Conservation (phyloP, 2,113 vertebrate species). For the Abramis brama region DNA sequence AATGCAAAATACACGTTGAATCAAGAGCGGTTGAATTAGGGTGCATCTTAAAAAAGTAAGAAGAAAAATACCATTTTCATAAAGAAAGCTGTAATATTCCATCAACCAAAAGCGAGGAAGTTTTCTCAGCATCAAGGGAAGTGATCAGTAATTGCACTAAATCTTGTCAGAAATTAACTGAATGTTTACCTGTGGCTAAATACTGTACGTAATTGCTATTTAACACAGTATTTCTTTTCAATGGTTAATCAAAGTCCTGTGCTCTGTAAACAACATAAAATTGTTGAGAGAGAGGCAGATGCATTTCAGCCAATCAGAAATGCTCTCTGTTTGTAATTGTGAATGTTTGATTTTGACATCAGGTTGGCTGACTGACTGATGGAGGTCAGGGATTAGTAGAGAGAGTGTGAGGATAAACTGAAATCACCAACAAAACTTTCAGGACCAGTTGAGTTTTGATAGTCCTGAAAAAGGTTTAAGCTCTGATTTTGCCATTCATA, state of each 20-base stretch:
- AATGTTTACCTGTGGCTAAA: not conserved
- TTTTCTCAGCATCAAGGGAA: not conserved
- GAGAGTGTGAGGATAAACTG: not conserved
- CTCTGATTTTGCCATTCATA: conserved; percentile 28
- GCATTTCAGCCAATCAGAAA: not conserved
- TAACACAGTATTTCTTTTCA: not conserved
- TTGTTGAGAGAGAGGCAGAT: not conserved
- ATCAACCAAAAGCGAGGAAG: not conserved
- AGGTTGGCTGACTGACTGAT: not conserved
- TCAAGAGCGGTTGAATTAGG: not conserved
- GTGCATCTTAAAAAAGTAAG: not conserved
- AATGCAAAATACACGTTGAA: not conserved
- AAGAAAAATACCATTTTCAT: not conserved
- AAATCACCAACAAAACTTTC: not conserved
- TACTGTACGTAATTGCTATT: not conserved
- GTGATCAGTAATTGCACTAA: not conserved
- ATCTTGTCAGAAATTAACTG: not conserved
- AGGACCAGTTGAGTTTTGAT: conserved; percentile 16
- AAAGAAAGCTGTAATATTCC: not conserved
- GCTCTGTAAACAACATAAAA: not conserved
- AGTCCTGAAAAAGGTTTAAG: conserved; percentile 19
- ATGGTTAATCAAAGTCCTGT: not conserved
- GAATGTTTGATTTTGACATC: not conserved
- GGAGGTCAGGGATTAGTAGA: not conserved
- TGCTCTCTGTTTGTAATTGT: not conserved